Conservation (phyloP, 2,888 invertebrate species). For the Nomada lathburiana region DNA sequence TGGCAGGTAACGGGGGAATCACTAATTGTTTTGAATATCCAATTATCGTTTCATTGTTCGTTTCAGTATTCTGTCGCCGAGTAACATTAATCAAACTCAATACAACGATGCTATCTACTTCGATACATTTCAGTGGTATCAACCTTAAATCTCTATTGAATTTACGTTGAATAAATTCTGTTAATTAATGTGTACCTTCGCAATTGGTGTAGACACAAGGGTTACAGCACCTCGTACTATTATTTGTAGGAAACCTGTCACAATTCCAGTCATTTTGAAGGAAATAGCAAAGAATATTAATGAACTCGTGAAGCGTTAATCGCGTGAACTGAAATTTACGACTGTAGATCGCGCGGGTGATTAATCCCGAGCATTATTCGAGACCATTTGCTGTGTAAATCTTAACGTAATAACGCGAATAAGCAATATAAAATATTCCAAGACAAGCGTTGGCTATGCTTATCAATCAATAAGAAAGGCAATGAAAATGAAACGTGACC, state of each 20-base stretch:
- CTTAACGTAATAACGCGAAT: neutral
- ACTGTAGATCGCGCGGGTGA: neutral
- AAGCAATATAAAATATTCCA: too few species aligned
- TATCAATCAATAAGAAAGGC: neutral
- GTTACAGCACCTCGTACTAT: too few species aligned
- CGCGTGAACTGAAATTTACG: conserved; percentile 22
- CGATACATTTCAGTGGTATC: too few species aligned
- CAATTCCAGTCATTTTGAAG: neutral
- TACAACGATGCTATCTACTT: neutral
- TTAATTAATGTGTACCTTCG: neutral
- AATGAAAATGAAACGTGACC: neutral
- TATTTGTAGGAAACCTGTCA: neutral
- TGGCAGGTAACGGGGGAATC: neutral
- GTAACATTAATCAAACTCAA: conserved; percentile 5
- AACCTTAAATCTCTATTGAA: too few species aligned
- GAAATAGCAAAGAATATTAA: conserved; percentile 9
- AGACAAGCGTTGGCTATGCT: neutral
- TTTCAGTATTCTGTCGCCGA: neutral
- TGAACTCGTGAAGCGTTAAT: conserved; percentile 17
- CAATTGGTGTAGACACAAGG: too few species aligned
- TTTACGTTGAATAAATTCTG: neutral
- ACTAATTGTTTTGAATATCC: neutral
- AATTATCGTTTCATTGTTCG: neutral
- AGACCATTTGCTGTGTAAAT: neutral
- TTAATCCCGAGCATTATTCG: conserved; percentile 15